Evolutionary conservation across 2,888 invertebrate species (phyloP).

Genomic region (Prosopocoilus inquinatus): DNA sequence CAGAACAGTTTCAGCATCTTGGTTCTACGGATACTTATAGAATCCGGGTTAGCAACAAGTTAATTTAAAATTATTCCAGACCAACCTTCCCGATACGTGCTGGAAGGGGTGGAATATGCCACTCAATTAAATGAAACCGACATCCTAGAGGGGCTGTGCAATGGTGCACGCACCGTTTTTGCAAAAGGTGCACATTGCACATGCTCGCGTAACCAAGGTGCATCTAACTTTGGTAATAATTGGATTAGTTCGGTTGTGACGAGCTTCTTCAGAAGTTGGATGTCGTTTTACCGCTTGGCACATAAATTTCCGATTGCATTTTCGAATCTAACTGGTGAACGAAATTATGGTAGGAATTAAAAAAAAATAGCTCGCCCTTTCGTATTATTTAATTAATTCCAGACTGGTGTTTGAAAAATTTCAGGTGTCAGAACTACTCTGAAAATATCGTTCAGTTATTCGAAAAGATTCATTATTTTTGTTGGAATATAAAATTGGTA

Average conservation of each 20-base stretch:
- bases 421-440: too few relatives aligned
- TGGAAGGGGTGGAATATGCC: slow-evolving; percentile 31
- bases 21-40: background rate
- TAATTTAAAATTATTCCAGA: background rate
- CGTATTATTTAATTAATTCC: too few relatives aligned
- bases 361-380: too few relatives aligned
- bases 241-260: slow-evolving; percentile 43
- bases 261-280: slow-evolving; percentile 8
- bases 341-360: too few relatives aligned
- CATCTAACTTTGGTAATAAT: slow-evolving; percentile 45
- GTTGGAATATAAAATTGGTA: too few relatives aligned
- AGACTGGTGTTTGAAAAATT: too few relatives aligned
- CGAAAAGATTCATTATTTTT: too few relatives aligned
- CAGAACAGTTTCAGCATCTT: too few relatives aligned
- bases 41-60: background rate
- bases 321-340: too few relatives aligned
- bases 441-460: too few relatives aligned
- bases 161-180: slow-evolving; percentile 24
- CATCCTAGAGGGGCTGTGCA: slow-evolving; percentile 29
- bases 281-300: slow-evolving; percentile 28
- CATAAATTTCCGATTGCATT: slow-evolving; percentile 17
- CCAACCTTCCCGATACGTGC: background rate
- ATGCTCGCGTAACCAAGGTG: slow-evolving; percentile 39
- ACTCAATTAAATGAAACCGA: slow-evolving; percentile 39
- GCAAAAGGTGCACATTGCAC: slow-evolving; percentile 41